Evolutionary conservation across 2,888 invertebrate species (phyloP), one percentile per base, ranked within the genome.

Genomic region (Bombylius discolor): DNA sequence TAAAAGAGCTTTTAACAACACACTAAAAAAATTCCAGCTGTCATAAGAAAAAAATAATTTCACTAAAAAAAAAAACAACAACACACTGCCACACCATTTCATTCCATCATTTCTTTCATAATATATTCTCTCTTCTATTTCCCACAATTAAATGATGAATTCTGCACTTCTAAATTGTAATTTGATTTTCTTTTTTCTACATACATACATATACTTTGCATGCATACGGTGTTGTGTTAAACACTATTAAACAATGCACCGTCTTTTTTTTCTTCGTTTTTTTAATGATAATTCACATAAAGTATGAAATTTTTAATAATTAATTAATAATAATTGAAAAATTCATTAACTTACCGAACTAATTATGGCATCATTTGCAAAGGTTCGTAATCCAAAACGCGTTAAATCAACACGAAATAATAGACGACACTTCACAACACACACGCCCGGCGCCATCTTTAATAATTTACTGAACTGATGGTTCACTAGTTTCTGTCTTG

Each of bases 361-460:
- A 62, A 68, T 67, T 64, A 66, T 57, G 49, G 63, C 62, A 61
- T 64, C 63, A 52, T 63, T 64, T 50, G 65, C 56, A 53, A 64
- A 62, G 56, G 72, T 70, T 63, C 64, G 63, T 59, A 69, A 61
- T 52, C 69, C 71, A 61, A 68, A 62, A 74, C 79, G 79, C 75
- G 77, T 77, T 75, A 79, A 75, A 75, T 79, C 79, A 74, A 80
- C 76, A 77, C 79, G 78, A 67, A 79, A 73, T 69, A 81, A 74
- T 70, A 80, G 73, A 75, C 79, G 79, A 75, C 80, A 77, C 70
- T 76, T 75, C 72, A 78, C 78, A 72, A 78, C 77, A 75, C 79
- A 79, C 72, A 79, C 78, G 70, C 77, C 77, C 72, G 79, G 77
- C 79, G 79, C 79, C 80, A 80, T 80, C 74, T 79, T 79, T 62